Evolutionary conservation across 2,797 vertebrate species (phyloP).

Genomic region (Cryptoblepharus egeriae): DNA sequence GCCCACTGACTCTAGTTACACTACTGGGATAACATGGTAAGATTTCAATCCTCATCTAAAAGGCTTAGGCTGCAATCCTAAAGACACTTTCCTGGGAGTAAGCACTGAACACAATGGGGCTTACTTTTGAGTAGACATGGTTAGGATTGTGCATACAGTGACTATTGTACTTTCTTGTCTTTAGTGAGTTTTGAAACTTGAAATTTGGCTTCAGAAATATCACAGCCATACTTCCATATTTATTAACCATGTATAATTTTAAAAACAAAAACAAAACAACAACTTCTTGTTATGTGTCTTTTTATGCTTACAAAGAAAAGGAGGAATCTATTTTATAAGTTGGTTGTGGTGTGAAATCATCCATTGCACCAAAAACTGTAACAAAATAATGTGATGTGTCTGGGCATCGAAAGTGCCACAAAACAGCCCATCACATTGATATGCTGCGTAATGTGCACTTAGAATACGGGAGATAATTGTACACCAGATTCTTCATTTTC

Average conservation of each 20-base stretch:
- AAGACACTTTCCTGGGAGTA: no score
- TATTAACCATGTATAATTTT: constrained; percentile 4
- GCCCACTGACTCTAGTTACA: no score
- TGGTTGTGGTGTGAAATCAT: constrained; percentile 18
- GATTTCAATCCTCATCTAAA: constrained; percentile 25
- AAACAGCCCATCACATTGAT: constrained; percentile 15
- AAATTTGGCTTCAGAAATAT: background rate
- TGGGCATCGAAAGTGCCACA: constrained; percentile 35
- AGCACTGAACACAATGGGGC: no score
- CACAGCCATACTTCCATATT: background rate
- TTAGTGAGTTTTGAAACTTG: background rate
- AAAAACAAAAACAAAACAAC: background rate
- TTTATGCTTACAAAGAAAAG: constrained; percentile 23
- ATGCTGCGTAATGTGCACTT: constrained; percentile 45
- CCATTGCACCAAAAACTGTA: constrained; percentile 5
- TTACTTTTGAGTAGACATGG: no score
- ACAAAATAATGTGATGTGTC: background rate
- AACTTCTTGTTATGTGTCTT: constrained; percentile 7
- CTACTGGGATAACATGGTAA: background rate
- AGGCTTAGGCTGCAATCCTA: no score
- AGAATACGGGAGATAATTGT: constrained; percentile 35
- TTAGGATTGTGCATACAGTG: no score
- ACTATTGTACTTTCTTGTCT: background rate
- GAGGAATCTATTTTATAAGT: background rate
- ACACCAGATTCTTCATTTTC: constrained; percentile 29